Percentiles rank a stretch among this genome's conserved stretches.
phyloP scores from a whole-genome alignment of 2,113 vertebrate genomes.

The Chloebia gouldiae region DNA sequence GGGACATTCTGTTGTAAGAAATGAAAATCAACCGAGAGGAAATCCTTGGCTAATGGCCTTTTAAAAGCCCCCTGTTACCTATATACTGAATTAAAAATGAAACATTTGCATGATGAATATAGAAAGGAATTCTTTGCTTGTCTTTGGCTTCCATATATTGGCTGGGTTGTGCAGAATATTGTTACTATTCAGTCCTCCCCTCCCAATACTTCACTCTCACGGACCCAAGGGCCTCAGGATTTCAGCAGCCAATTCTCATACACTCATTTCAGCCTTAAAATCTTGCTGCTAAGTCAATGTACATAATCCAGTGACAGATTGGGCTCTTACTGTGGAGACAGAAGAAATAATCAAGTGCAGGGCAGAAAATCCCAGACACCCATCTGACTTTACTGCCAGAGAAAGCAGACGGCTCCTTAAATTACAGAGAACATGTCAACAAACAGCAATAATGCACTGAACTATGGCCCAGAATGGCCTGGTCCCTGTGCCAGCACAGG shows the following conservation, averaged over 20 bases:
- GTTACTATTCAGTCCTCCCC: not conserved
- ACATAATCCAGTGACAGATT: constrained; percentile 4
- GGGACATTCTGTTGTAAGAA: not conserved
- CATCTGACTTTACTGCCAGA: not conserved
- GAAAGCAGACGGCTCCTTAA: not conserved
- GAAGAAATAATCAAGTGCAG: constrained; percentile 35
- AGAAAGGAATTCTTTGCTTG: not conserved
- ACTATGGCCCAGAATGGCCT: not conserved
- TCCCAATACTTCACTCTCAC: not conserved
- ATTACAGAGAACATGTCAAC: not conserved
- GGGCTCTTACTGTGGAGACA: not conserved
- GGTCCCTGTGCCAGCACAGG: not conserved
- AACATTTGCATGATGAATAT: not conserved
- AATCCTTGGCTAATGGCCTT: not conserved
- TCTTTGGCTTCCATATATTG: not conserved
- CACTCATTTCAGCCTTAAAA: not conserved
- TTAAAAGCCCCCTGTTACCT: not conserved
- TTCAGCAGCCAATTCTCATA: not conserved
- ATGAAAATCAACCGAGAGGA: not conserved
- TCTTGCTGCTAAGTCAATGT: not conserved
- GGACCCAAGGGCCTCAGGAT: not conserved
- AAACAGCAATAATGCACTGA: not conserved
- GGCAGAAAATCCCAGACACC: constrained; percentile 16
- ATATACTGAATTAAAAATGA: not conserved
- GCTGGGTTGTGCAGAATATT: not conserved